Conservation (phyloP, 2,797 vertebrate genomes). For the Amblyopsis hoosieri region DNA sequence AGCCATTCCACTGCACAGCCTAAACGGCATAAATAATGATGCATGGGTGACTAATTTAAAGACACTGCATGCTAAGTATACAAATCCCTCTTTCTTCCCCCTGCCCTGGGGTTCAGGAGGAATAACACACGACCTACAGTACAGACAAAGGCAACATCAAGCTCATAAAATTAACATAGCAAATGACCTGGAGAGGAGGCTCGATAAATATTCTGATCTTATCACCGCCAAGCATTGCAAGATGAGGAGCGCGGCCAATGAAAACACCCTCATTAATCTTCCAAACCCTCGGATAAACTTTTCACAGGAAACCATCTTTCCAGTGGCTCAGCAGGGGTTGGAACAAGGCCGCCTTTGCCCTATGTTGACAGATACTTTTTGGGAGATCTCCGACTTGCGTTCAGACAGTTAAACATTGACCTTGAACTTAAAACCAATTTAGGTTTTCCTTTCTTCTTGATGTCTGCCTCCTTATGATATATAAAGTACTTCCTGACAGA, state of each 20-base stretch:
- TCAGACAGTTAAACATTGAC: constrained; percentile 75
- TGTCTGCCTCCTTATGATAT: constrained; percentile 61
- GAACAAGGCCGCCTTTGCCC: constrained; percentile 84
- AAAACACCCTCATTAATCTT: constrained; percentile 91
- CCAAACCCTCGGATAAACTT: constrained; percentile 86
- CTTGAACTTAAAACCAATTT: constrained; percentile 78
- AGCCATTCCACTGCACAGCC: constrained; percentile 86
- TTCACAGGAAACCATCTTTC: constrained; percentile 88
- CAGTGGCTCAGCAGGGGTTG: constrained; percentile 86
- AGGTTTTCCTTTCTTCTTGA: constrained; percentile 59
- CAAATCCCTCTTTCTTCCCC: constrained; percentile 84
- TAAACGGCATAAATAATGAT: constrained; percentile 92
- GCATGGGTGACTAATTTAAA: constrained; percentile 91
- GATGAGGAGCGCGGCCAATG: constrained; percentile 84
- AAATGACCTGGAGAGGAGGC: constrained; percentile 91
- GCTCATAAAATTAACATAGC: constrained; percentile 97
- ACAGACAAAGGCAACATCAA: constrained; percentile 93
- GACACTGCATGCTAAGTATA: constrained; percentile 91
- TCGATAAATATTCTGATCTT: constrained; percentile 93
- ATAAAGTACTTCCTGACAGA: constrained; percentile 55
- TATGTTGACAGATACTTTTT: constrained; percentile 76
- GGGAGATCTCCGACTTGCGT: constrained; percentile 72
- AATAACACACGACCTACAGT: constrained; percentile 89
- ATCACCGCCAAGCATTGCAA: constrained; percentile 83
- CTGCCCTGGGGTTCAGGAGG: constrained; percentile 87